A percentile compares a stretch with the other conserved stretches of the same genome.
phyloP scores from a whole-genome alignment of 2,113 vertebrate genomes.

The Carollia perspicillata region DNA sequence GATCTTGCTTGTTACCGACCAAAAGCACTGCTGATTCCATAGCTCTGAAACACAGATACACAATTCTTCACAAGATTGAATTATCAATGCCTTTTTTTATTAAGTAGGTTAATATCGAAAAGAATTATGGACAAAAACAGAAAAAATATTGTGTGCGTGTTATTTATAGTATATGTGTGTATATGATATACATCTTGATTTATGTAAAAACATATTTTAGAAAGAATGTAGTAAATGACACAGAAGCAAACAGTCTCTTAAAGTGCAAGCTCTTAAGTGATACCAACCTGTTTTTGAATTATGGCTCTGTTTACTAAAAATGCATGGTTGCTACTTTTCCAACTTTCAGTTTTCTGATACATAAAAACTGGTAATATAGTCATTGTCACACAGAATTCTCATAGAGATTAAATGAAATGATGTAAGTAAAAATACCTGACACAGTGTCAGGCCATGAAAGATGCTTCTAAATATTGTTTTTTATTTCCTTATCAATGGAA shows the following conservation, averaged over 20 bases:
- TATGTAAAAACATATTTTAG: background rate
- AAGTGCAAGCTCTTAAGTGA: background rate
- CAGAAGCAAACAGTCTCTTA: background rate
- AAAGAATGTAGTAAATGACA: background rate
- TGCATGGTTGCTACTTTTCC: background rate
- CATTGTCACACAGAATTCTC: background rate
- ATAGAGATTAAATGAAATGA: background rate
- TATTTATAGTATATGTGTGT: background rate
- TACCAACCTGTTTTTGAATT: background rate
- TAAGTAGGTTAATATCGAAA: background rate
- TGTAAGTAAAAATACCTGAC: background rate
- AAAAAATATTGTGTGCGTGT: background rate
- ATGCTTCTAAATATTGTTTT: background rate
- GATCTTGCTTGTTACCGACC: conserved; percentile 93
- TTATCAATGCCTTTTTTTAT: background rate
- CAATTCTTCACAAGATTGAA: background rate
- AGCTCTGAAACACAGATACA: conserved; percentile 78
- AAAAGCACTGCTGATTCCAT: conserved; percentile 82
- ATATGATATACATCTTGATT: background rate
- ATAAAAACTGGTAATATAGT: background rate
- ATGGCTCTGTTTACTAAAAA: background rate
- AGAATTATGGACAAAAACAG: background rate
- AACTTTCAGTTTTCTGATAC: background rate
- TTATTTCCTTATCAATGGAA: background rate
- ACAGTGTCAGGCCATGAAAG: background rate